Evolutionary conservation across 2,113 vertebrate species (phyloP).

Genomic region (Caloenas nicobarica): DNA sequence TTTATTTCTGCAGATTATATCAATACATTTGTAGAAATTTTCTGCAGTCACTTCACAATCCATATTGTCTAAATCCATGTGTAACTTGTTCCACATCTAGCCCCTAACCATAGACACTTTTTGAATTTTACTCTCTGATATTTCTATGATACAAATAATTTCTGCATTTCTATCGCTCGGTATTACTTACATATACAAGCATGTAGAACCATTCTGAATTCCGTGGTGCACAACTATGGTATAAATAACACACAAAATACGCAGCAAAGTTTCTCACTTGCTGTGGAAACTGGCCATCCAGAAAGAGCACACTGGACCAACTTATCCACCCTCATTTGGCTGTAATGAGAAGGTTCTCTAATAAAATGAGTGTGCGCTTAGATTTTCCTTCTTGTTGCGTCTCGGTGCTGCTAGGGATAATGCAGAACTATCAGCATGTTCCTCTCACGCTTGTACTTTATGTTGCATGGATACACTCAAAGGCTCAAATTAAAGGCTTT

Average conservation of each 20-base stretch:
- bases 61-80: not conserved
- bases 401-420: not conserved
- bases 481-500: slow-evolving; percentile 43
- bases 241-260: not conserved
- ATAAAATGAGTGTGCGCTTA: not conserved
- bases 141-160: not conserved
- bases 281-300: not conserved
- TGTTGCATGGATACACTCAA: slow-evolving; percentile 40
- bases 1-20: slow-evolving; percentile 6
- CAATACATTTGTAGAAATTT: not conserved
- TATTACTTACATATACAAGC: not conserved
- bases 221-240: not conserved
- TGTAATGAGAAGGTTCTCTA: not conserved
- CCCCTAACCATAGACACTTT: not conserved
- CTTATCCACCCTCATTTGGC: not conserved
- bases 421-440: slow-evolving; percentile 6
- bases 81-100: not conserved
- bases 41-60: not conserved
- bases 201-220: not conserved
- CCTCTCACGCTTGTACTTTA: not conserved
- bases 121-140: not conserved
- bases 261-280: not conserved
- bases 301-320: not conserved
- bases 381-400: not conserved
- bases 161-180: not conserved